Percentiles rank a stretch among this genome's conserved stretches.
phyloP scores from a whole-genome alignment of 2,113 vertebrate genomes.

The Callionymus lyra region DNA sequence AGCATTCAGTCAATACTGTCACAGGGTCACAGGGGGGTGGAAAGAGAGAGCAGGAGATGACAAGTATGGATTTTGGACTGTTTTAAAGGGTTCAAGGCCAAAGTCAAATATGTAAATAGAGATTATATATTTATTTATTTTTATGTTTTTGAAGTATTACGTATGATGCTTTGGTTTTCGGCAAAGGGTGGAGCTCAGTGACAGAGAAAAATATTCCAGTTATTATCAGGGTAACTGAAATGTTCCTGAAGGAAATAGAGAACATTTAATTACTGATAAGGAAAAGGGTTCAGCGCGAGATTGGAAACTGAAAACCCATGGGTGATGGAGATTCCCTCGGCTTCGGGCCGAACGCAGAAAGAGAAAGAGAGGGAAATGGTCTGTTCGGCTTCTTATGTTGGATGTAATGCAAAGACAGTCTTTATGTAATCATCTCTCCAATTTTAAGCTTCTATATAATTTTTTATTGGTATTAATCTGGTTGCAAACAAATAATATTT shows the following conservation, averaged over 20 bases:
- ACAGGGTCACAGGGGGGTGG: conserved; percentile 39
- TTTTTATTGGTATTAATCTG: no score
- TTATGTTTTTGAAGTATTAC: no score
- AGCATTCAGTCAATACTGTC: conserved; percentile 72
- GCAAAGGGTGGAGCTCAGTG: no score
- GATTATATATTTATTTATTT: background rate
- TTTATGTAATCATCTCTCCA: no score
- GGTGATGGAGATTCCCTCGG: conserved; percentile 21
- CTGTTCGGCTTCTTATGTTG: conserved; percentile 5
- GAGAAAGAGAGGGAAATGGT: conserved; percentile 10
- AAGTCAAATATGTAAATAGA: conserved; percentile 21
- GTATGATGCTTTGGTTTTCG: no score
- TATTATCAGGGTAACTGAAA: conserved; percentile 45
- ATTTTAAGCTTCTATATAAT: no score
- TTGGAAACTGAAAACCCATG: conserved; percentile 29
- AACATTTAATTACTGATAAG: conserved; percentile 54
- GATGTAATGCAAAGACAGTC: conserved; percentile 2
- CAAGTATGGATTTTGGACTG: conserved; percentile 17
- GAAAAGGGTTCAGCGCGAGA: conserved; percentile 20
- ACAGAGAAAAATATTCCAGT: no score
- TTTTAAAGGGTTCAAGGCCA: conserved; percentile 21
- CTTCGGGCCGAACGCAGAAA: conserved; percentile 5
- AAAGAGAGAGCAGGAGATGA: conserved; percentile 35
- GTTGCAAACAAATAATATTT: no score
- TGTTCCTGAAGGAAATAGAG: conserved; percentile 24